Percentiles rank a stretch among this genome's conserved stretches.
Evolutionary conservation across 2,113 vertebrate species (phyloP).

Genomic region (Anhinga rufa): DNA sequence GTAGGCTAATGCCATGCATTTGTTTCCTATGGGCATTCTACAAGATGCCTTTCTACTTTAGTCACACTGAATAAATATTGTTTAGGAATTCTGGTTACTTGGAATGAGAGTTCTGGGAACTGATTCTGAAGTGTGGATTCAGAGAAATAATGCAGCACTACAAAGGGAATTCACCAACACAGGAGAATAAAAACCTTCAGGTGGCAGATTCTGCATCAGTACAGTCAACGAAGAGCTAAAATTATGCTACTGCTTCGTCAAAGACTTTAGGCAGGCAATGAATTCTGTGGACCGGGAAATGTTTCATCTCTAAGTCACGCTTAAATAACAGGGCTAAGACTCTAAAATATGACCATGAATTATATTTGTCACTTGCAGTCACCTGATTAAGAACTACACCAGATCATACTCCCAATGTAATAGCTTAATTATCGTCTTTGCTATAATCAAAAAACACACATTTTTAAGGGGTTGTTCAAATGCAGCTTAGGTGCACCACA

Average conservation of each 20-base stretch:
- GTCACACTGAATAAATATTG: conserved; percentile 52
- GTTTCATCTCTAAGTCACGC: not conserved
- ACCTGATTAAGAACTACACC: not conserved
- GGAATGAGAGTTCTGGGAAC: conserved; percentile 48
- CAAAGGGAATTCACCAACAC: not conserved
- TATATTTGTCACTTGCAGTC: not conserved
- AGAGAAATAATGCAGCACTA: not conserved
- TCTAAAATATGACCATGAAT: not conserved
- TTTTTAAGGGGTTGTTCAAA: not conserved
- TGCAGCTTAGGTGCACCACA: not conserved
- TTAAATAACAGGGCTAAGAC: not conserved
- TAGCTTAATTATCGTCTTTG: not conserved
- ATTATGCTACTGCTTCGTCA: not conserved
- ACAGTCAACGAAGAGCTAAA: not conserved
- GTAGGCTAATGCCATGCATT: not conserved
- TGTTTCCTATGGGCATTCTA: conserved; percentile 36
- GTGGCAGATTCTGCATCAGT: not conserved
- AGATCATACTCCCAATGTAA: not conserved
- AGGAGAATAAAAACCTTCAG: not conserved
- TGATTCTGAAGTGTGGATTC: not conserved
- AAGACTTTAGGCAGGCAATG: not conserved
- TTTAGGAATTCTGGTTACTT: conserved; percentile 53
- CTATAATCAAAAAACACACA: not conserved
- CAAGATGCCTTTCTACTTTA: conserved; percentile 51
- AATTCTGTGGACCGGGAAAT: not conserved